Evolutionary conservation across 1,140 invertebrate genomes (phyloP), one percentile per base, ranked within the genome.

Genomic region (Paralvinella palmiformis): DNA sequence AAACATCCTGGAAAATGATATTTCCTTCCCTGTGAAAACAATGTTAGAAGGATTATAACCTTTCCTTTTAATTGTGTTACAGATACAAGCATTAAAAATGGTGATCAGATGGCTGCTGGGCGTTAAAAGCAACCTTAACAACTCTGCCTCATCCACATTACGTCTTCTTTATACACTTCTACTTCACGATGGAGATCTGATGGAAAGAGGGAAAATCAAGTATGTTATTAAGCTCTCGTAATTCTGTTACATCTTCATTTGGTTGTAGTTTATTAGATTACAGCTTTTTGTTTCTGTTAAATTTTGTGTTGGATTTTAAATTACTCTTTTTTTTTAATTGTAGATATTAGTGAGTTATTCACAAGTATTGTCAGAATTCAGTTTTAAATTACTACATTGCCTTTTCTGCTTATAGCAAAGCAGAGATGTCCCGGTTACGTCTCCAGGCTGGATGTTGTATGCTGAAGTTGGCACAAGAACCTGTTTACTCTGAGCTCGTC

Each of bases 51-150:
- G n/a, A n/a, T n/a, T n/a, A n/a, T n/a, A n/a, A 69, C 22, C 37
- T 58, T 15, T 45, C 6, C 37, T 32, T 15, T 60, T 56, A 24
- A 27, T 57, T 36, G 37, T 41, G 10, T n/a, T 65, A 65, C 64
- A 85, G 84, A 75, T 86, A 27, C 93, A 96, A 81, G 94, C 91
- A 0, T 85, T 98, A 67, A 98, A 98, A 78, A 89, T 94, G 64
- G 94, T 98, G 88, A 93, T 93, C 1, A 85, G 95, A 32, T 98
- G 95, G 94, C 81, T 98, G 15, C 80, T 96, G 35, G 95, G 94
- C 0, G 79, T 97, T 5, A 95, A 94, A 80, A 87, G 65, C 48
- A 75, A 87, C 55, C 90, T 94, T 72, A 88, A 88, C 64, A 85
- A 92, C 41, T 92, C 92, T 0, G 92, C 92, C 0, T 91, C 92